phyloP scores from a whole-genome alignment of 2,797 vertebrate species.

The Rallus crepitans region DNA sequence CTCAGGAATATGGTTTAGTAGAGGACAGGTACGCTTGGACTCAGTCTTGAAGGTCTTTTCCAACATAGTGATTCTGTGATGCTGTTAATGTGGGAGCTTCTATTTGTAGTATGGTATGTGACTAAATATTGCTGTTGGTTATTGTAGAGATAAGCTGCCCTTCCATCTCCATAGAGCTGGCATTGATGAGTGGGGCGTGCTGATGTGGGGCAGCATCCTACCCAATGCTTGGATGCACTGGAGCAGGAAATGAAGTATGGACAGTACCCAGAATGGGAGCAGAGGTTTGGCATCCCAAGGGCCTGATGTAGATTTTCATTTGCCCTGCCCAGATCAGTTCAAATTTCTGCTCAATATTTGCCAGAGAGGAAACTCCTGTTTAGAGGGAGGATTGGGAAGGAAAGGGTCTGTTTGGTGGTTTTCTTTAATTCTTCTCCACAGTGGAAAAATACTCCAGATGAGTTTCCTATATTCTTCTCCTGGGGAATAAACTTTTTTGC shows the following conservation, averaged over 20 bases:
- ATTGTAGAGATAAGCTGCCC: background rate
- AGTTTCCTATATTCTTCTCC: conserved; percentile 44
- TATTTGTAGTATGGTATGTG: fast-evolving
- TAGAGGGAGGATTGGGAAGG: conserved; percentile 1
- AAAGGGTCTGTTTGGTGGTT: background rate
- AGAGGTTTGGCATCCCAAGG: fast-evolving
- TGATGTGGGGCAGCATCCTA: background rate
- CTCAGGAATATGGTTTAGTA: too few species aligned
- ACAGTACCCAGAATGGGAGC: background rate
- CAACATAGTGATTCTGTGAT: too few species aligned
- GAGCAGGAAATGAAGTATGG: background rate
- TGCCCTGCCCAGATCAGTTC: background rate
- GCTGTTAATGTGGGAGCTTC: background rate
- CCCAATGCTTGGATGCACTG: fast-evolving
- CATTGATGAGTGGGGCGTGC: background rate
- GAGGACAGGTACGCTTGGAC: too few species aligned
- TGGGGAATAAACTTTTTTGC: conserved; percentile 29
- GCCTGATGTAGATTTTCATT: background rate
- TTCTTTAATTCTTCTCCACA: conserved; percentile 9
- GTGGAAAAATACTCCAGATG: conserved; percentile 34
- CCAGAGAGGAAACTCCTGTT: background rate
- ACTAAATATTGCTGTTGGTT: background rate
- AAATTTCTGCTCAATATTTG: background rate
- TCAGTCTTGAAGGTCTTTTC: too few species aligned
- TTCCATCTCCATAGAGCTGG: background rate